A percentile compares a stretch with the other conserved stretches of the same genome.
Evolutionary conservation across 2,888 invertebrate genomes (phyloP).

Genomic region (Papilio elwesi): DNA sequence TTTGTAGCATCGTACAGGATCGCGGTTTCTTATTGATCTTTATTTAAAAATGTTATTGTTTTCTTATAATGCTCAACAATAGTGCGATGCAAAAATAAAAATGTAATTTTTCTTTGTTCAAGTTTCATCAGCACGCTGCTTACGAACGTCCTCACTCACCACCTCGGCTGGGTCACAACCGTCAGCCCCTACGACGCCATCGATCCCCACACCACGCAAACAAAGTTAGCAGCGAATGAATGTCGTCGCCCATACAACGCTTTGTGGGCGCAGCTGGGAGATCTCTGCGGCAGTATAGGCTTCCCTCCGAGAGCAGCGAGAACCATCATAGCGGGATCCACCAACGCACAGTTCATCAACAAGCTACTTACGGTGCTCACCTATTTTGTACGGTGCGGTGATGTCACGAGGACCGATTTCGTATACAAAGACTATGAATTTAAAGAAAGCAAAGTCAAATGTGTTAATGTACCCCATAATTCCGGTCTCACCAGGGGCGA

Average conservation of each 20-base stretch:
- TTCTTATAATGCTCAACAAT: too few species aligned
- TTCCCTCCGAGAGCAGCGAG: slow-evolving; percentile 90
- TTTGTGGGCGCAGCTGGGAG: slow-evolving; percentile 94
- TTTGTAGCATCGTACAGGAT: too few species aligned
- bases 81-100: neutral
- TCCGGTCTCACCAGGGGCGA: slow-evolving; percentile 51
- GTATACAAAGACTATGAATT: slow-evolving; percentile 62
- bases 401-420: slow-evolving; percentile 84
- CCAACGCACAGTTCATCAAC: slow-evolving; percentile 87
- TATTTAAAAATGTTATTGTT: too few species aligned
- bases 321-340: slow-evolving; percentile 90
- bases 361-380: slow-evolving; percentile 91
- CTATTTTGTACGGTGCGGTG: slow-evolving; percentile 94
- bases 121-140: slow-evolving; percentile 96
- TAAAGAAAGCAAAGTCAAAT: slow-evolving; percentile 67
- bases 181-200: slow-evolving; percentile 83
- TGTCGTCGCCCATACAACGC: slow-evolving; percentile 89
- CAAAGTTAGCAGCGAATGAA: slow-evolving; percentile 52
- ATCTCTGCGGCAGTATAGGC: slow-evolving; percentile 93
- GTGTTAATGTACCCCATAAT: slow-evolving; percentile 48
- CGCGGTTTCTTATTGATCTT: too few species aligned
- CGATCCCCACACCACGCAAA: slow-evolving; percentile 58
- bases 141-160: slow-evolving; percentile 94
- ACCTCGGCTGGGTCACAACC: slow-evolving; percentile 95
- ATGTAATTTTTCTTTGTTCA: slow-evolving; percentile 64